Base-by-base conservation (phyloP, 2,797 vertebrate species). In the Betta splendens region DNA sequence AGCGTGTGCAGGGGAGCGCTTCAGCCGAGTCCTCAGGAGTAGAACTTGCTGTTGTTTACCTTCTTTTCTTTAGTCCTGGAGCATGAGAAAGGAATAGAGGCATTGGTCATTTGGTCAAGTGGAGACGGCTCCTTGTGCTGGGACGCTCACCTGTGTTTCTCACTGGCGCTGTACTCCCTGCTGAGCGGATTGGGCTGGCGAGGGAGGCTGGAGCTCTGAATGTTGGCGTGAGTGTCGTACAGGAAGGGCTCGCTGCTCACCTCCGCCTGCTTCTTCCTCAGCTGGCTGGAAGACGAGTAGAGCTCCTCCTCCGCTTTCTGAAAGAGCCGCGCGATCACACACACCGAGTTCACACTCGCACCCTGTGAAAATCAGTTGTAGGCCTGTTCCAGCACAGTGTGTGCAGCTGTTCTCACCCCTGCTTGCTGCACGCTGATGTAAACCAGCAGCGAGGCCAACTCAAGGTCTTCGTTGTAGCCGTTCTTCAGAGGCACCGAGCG, bases 401-500 rank as follows among this genome's bases (percentile, higher is more conserved):
- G 50, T 18, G 2, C 28, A 29, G 39, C 32, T 17, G 10, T 45
- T 9, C 89, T 95, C 85, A 99, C 97, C 94, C 90, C 89, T 9
- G 96, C 89, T 28, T 91, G 93, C 26, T 93, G 85, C 57, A 95
- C 85, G 12, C 91, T 90, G 77, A 97, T 94, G 86, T 94, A 91
- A 70, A 99, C 92, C 85, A 99, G 88, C 38, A 99, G 92, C 0
- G 96, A 95, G 0, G 97, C 94, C 67, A 99, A 85, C 76, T 98
- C 96, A 13, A 98, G 83, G 59, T 92, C 88, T 80, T 99, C 97
- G 40, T 86, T 95, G 64, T 91, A 95, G 47, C 96, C 96, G 0
- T 99, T 99, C 85, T 94, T 98, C 36, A 99, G 89, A 63, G 96
- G 95, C 17, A 99, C 92, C 0, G 94, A 95, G 47, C 98, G 92